Conservation (phyloP, 2,888 invertebrate genomes). For the Apodemia hepburni region DNA sequence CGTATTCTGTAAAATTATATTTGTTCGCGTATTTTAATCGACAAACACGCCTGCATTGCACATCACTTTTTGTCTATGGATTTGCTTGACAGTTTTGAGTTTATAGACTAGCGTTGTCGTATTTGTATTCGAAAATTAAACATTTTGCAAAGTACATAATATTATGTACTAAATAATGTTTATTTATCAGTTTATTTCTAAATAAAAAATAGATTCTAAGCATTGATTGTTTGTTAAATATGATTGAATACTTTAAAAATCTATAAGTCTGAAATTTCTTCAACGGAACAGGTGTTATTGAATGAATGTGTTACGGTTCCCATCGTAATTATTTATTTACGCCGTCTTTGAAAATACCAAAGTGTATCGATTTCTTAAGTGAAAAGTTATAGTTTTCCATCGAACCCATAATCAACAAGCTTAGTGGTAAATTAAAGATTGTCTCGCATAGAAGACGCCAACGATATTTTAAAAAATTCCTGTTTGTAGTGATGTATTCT, state of each 20-base stretch:
- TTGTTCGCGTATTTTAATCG: conserved; percentile 55
- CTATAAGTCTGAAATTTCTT: conserved; percentile 83
- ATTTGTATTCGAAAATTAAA: conserved; percentile 59
- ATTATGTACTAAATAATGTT: conserved; percentile 6
- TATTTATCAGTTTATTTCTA: conserved; percentile 19
- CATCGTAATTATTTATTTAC: conserved; percentile 71
- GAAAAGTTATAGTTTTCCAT: conserved; percentile 21
- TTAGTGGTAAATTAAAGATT: conserved; percentile 20
- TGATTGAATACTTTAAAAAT: not conserved
- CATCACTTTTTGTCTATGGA: conserved; percentile 64
- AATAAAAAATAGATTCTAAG: conserved; percentile 1
- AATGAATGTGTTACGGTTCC: conserved; percentile 81
- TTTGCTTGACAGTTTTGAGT: conserved; percentile 69
- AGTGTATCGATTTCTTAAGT: conserved; percentile 65
- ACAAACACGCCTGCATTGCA: conserved; percentile 50
- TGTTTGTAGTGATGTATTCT: conserved; percentile 34
- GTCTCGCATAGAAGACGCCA: conserved; percentile 36
- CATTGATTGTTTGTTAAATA: not conserved
- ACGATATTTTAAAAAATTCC: conserved; percentile 31
- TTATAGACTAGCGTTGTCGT: conserved; percentile 71
- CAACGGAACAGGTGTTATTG: conserved; percentile 89
- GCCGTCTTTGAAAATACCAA: conserved; percentile 70
- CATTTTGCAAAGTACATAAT: conserved; percentile 40
- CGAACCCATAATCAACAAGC: not conserved
- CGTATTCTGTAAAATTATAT: conserved; percentile 40